Evolutionary conservation across 2,113 vertebrate genomes (phyloP), one percentile per base, ranked within the genome.

Genomic region (Anoura caudifer): DNA sequence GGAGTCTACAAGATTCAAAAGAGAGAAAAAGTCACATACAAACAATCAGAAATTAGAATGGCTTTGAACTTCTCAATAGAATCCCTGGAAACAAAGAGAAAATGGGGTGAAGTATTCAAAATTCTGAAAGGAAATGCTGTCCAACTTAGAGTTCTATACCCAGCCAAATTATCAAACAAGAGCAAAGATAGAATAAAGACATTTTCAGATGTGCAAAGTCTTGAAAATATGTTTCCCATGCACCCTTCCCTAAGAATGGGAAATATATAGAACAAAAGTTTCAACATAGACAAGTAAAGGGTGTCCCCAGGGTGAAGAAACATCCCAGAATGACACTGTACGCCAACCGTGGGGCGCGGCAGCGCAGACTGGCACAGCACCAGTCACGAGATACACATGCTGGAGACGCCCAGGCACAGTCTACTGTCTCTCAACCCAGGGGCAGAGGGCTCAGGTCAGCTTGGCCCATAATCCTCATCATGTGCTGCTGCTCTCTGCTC

Each of bases 71-170:
- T 87, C 47, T 72, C 61, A 33, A 24, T 7, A 79, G 7, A 72
- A 82, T 79, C 50, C 33, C 7, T 45, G 15, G 47, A 93, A 72
- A 22, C 65, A 69, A 56, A 94, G 92, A 83, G n/a, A 80, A 92
- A 77, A 72, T 38, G 14, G 26, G 12, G 8, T 10, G 70, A 33
- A 4, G 3, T 26, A 41, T 67, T 75, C 45, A 81, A 72, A 83
- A 43, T 83, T 93, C 67, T 89, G 24, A 80, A 91, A 89, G 61
- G 50, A 91, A 91, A 75, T 86, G 8, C 8, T 88, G 63, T 83
- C 33, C 80, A 85, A 69, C 7, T 24, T 67, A 70, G 59, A 85
- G 38, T 91, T 91, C 75, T 73, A 73, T 80, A 92, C 69, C 83
- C 41, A 95, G 88, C 38, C 36, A 69, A 75, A 87, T 41, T 69